phyloP scores from a whole-genome alignment of 2,888 invertebrate species.

The Hermodice carunculata region DNA sequence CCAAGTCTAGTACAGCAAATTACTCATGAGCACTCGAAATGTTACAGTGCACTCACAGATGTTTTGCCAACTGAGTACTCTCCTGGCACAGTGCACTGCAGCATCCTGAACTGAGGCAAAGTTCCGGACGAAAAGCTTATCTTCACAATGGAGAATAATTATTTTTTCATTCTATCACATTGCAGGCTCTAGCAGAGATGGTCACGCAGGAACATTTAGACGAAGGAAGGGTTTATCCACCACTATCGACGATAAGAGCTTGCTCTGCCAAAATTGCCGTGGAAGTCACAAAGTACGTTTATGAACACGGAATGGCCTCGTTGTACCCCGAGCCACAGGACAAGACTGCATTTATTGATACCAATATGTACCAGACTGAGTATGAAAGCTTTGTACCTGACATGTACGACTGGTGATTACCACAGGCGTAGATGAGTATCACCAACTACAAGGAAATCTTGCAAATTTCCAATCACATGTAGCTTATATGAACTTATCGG shows the following conservation, averaged over 20 bases:
- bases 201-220: slow-evolving; percentile 85
- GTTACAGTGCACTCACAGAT: too few relatives aligned
- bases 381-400: slow-evolving; percentile 70
- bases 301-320: slow-evolving; percentile 71
- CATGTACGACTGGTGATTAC: slow-evolving; percentile 69
- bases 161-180: too few relatives aligned
- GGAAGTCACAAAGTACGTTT: slow-evolving; percentile 85
- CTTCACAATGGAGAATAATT: too few relatives aligned
- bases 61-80: too few relatives aligned
- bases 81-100: too few relatives aligned
- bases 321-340: slow-evolving; percentile 72
- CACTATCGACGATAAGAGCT: slow-evolving; percentile 83
- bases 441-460: too few relatives aligned
- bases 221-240: slow-evolving; percentile 91
- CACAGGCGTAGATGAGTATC: slow-evolving; percentile 46
- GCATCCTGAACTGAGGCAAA: too few relatives aligned
- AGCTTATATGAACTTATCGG: too few relatives aligned
- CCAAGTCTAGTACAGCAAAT: too few relatives aligned
- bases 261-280: slow-evolving; percentile 90
- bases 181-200: slow-evolving; percentile 77
- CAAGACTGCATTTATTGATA: slow-evolving; percentile 69
- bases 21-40: too few relatives aligned
- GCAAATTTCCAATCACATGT: too few relatives aligned
- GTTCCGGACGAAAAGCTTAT: too few relatives aligned
- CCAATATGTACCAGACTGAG: slow-evolving; percentile 55